Evolutionary conservation across 2,888 invertebrate species (phyloP), one percentile per base, ranked within the genome.

Genomic region (Dynastes tityus): DNA sequence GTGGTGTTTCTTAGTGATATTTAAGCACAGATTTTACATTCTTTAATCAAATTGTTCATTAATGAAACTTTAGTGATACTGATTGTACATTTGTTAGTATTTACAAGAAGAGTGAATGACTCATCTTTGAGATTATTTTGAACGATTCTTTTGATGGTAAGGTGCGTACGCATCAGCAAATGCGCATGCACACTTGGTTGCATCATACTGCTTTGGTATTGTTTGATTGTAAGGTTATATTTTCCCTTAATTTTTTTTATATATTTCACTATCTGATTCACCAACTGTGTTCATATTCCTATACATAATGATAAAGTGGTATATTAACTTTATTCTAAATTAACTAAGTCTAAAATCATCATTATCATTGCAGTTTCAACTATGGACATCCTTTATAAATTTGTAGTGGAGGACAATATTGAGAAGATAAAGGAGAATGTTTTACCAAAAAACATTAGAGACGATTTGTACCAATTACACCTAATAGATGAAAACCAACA

Each of bases 401-500:
- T 55, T 22, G 74, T 58, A 37, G 78, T 82, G 70, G 64, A 79
- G 61, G 80, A 80, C 73, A 79, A 82, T 63, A 78, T 81, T 78
- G 79, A 81, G 67, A 81, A 77, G 63, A 80, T 84, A 45, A 80
- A 82, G 13, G 78, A 65, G 49, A 82, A 83, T 77, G 78, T 84
- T 64, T 76, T 82, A 11, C 78, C 81, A 9, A 78, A 79, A 49
- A 65, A 78, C 64, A 77, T 84, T 63, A 77, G 81, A 53, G 82
- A 83, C 74, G 79, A 81, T 49, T 77, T 84, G 2, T 83, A 82
- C 73, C 77, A 80, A 40, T 71, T 78, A 29, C 74, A 81, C 53
- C 77, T 80, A 9, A 71, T 83, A 37, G 80, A 77, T 32, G 78
- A 79, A 9, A 81, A 85, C 40, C 86, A 87, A 13, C 49, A 79